Percentiles rank a stretch among this genome's conserved stretches.
phyloP scores from a whole-genome alignment of 2,888 invertebrate genomes.

The Pediacus dermestoides region DNA sequence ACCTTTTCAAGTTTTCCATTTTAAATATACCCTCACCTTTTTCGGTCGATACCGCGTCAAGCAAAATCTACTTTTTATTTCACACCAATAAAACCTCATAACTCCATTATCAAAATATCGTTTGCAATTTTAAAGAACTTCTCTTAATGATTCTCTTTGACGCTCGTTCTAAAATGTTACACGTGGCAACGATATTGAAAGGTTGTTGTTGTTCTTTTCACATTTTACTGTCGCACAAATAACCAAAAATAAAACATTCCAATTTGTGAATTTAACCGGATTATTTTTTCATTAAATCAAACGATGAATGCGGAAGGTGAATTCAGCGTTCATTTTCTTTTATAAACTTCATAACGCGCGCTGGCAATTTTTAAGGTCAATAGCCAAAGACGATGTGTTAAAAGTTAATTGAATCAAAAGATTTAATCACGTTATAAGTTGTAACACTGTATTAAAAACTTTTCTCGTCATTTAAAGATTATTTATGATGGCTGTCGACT shows the following conservation, averaged over 20 bases:
- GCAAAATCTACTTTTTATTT: neutral
- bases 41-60: no score
- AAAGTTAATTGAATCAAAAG: constrained; percentile 3
- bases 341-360: no score
- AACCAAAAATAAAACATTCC: no score
- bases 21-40: constrained; percentile 1
- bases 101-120: neutral
- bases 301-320: no score
- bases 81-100: constrained; percentile 1
- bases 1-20: constrained; percentile 17
- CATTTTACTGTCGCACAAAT: no score
- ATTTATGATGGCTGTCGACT: no score
- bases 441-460: neutral
- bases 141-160: constrained; percentile 1
- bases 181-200: neutral
- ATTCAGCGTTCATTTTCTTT: no score
- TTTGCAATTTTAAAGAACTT: neutral
- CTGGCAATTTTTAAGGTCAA: no score
- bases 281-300: no score
- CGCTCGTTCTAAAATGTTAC: no score
- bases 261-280: no score
- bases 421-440: constrained; percentile 1
- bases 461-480: no score
- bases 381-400: constrained; percentile 2
- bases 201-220: neutral